phyloP scores from a whole-genome alignment of 2,888 invertebrate genomes.

The Eubasilissa splendida region DNA sequence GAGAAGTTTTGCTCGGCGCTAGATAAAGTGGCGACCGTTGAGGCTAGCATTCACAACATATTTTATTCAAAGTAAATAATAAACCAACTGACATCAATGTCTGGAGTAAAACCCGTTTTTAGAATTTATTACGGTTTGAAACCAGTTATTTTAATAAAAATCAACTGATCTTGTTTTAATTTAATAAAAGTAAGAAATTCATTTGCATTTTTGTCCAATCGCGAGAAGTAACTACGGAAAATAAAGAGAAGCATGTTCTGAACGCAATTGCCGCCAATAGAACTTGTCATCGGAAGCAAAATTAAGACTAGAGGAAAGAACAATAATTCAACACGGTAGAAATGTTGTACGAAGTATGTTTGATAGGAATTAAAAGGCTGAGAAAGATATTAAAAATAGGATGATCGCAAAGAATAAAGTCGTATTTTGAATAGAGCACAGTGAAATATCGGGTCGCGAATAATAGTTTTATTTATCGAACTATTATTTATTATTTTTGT shows the following conservation, averaged over 20 bases:
- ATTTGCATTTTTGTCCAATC: not conserved
- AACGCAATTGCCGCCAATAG: no score
- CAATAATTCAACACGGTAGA: no score
- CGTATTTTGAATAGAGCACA: no score
- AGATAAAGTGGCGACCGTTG: slow-evolving; percentile 6
- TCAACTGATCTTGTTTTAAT: not conserved
- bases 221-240: no score
- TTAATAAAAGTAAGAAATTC: not conserved
- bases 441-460: no score
- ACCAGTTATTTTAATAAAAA: not conserved
- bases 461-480: no score
- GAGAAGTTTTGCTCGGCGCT: not conserved
- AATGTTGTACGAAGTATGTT: not conserved
- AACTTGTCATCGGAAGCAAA: no score
- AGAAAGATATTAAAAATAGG: not conserved
- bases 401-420: not conserved
- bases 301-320: no score
- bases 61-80: slow-evolving; percentile 18
- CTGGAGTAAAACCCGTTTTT: not conserved
- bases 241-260: no score
- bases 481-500: no score
- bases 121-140: not conserved
- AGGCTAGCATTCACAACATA: slow-evolving; percentile 18
- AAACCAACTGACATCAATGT: no score
- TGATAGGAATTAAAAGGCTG: not conserved